Percentiles rank a stretch among this genome's conserved stretches.
Evolutionary conservation across 2,888 invertebrate genomes (phyloP).

Genomic region (Augochlorella aurata): DNA sequence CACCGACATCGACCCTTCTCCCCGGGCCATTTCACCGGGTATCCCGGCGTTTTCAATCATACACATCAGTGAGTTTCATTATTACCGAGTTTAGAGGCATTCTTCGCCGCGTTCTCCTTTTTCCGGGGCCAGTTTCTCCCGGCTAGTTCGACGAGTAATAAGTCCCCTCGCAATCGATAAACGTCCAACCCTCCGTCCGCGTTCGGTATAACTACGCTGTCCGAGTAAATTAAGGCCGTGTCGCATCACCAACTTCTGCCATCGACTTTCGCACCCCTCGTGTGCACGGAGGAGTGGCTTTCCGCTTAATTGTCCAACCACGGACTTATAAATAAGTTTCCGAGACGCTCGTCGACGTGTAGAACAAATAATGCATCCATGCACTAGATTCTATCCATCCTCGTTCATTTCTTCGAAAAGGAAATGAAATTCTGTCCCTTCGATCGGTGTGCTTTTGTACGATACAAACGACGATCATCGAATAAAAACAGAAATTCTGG

Average conservation of each 20-base stretch:
- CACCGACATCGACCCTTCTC: conserved; percentile 56
- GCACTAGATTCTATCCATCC: not conserved
- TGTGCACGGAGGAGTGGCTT: conserved; percentile 10
- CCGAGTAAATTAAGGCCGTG: conserved; percentile 70
- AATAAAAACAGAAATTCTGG: no score
- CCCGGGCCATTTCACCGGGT: conserved; percentile 66
- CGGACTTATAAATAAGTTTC: not conserved
- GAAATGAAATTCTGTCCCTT: no score
- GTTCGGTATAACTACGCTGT: conserved; percentile 58
- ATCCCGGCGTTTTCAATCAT: conserved; percentile 77
- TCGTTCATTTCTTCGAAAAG: not conserved
- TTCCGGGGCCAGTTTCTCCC: conserved; percentile 58
- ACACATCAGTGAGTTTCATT: conserved; percentile 78
- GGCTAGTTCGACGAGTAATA: conserved; percentile 67
- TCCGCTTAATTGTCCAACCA: not conserved
- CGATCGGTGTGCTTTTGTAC: no score
- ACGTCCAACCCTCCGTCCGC: conserved; percentile 24
- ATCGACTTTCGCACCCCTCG: conserved; percentile 50
- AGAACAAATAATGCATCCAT: not conserved
- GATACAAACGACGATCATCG: no score
- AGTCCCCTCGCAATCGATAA: conserved; percentile 74
- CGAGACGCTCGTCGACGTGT: not conserved
- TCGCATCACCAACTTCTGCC: conserved; percentile 57
- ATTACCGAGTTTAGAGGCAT: conserved; percentile 77
- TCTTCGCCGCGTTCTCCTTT: conserved; percentile 63